phyloP scores from a whole-genome alignment of 2,113 vertebrate genomes.

The Callopanchax toddi region DNA sequence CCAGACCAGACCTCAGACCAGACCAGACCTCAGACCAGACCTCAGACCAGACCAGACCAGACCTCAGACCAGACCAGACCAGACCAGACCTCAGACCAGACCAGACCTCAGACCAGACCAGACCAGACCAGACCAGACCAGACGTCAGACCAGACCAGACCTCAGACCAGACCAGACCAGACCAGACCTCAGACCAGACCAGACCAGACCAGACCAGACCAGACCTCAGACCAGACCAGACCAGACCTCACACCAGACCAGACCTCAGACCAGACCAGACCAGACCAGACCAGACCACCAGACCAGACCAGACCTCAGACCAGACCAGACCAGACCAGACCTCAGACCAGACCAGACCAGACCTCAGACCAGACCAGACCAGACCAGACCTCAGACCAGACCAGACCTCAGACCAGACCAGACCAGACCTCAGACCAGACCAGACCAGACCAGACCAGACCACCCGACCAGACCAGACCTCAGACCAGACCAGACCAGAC shows the following conservation, averaged over 20 bases:
- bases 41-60: no score
- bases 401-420: background rate
- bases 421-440: background rate
- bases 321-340: background rate
- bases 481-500: no score
- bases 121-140: background rate
- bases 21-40: no score
- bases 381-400: background rate
- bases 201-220: background rate
- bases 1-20: background rate
- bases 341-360: no score
- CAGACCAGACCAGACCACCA: no score
- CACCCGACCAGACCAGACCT: background rate
- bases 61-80: background rate
- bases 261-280: no score
- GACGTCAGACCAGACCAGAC: background rate
- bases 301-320: no score
- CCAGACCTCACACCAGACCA: background rate
- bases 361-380: background rate
- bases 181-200: background rate
- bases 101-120: background rate
- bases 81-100: background rate
- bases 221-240: background rate
- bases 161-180: no score
- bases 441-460: background rate